Evolutionary conservation across 2,113 vertebrate genomes (phyloP), one percentile per base, ranked within the genome.

Genomic region (Eulacestoma nigropectus): DNA sequence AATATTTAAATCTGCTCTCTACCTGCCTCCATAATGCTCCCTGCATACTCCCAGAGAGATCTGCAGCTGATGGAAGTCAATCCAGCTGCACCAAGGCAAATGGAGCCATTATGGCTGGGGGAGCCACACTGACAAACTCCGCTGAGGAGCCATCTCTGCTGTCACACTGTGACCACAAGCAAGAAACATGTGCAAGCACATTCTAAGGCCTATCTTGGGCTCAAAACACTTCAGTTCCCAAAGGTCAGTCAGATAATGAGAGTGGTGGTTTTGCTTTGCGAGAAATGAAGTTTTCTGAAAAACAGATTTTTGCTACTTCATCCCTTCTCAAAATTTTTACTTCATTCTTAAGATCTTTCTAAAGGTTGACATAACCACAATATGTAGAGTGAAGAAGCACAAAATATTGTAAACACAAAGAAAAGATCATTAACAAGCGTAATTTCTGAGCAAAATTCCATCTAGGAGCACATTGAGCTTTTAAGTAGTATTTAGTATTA

Each of bases 401-500:
- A 49, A 74, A 52, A 49, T 53, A 82, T 7, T 67, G 6, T 49
- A 67, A 84, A 57, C 13, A 52, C 8, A 55, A 22, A 70, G 11
- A 88, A 74, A 39, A 56, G 12, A 56, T 57, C 50, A 35, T 69
- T 89, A 89, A 46, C 42, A 67, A 84, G n/a, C 4, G 2, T 65
- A 72, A 73, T 39, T 72, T 78, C 30, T 42, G 19, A 81, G 16
- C 39, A 69, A 68, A 47, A 41, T 85, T 85, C 55, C 56, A 53
- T 56, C 35, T 69, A 57, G 19, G 21, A 92, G 25, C 11, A 73
- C 33, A 52, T 1, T 42, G 63, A 73, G 27, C 41, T 60, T 81
- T 93, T 81, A 90, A 93, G 56, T 30, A 64, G 13, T 57, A 68
- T 89, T 95, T 79, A 93, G 75, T 88, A 90, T 92, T 95, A 69